These are phyloP conservation scores for Chironomus riparius DNA, from an alignment of 2,888 invertebrate species.

Conservation along the genomic window DNA sequence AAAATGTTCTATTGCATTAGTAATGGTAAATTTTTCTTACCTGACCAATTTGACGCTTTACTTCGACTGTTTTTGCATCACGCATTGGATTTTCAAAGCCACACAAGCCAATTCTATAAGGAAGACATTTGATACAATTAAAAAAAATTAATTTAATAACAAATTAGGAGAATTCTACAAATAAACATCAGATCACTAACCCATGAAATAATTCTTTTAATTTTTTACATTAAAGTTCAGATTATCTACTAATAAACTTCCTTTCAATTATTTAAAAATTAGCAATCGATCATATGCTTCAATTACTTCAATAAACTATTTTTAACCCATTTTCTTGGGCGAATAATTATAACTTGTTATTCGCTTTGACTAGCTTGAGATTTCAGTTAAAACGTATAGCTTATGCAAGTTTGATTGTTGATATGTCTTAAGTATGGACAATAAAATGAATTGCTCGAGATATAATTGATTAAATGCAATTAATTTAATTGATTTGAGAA, in stretches of 20 bases:
- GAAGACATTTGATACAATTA: not conserved
- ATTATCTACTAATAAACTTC: not conserved
- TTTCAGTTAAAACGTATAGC: no score
- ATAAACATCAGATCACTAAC: not conserved
- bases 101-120: constrained; percentile 84
- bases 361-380: no score
- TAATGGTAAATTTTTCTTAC: constrained; percentile 45
- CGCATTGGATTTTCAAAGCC: constrained; percentile 94
- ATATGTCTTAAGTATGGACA: no score
- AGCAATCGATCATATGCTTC: not conserved
- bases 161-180: not conserved
- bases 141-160: not conserved
- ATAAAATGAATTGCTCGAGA: no score
- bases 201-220: not conserved
- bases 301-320: not conserved
- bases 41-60: constrained; percentile 87
- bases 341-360: no score
- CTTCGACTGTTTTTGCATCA: constrained; percentile 87
- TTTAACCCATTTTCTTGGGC: not conserved
- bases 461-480: no score
- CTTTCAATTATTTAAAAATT: not conserved
- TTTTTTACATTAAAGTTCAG: not conserved
- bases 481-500: no score
- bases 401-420: no score
- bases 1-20: not conserved